Conservation (phyloP, 2,888 invertebrate genomes). For the Anaspis maculata region DNA sequence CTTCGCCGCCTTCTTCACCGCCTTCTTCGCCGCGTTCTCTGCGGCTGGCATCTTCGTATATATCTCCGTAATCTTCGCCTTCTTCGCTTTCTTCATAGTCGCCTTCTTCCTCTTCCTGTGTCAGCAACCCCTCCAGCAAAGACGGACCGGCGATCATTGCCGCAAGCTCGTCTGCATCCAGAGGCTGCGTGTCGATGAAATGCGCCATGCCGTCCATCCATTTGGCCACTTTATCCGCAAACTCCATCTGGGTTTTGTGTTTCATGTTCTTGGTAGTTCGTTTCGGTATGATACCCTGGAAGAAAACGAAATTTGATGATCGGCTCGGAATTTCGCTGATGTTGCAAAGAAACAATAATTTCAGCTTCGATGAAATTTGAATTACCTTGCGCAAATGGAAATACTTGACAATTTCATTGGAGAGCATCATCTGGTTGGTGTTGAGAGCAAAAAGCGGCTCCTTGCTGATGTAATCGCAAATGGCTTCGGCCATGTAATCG, state of each 20-base stretch:
- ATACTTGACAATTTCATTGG: too few species aligned
- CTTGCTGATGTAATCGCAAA: conserved; percentile 26
- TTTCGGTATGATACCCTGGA: conserved; percentile 22
- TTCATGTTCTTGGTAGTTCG: conserved; percentile 23
- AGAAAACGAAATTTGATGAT: too few species aligned
- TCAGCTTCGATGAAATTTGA: too few species aligned
- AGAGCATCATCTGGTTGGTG: conserved; percentile 30
- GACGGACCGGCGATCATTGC: conserved; percentile 23
- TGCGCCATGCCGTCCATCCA: conserved; percentile 32
- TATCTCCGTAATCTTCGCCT: neutral
- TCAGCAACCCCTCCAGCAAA: conserved; percentile 7
- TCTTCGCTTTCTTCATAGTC: too few species aligned
- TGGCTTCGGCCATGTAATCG: conserved; percentile 16
- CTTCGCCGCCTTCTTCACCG: neutral
- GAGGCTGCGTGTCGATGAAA: conserved; percentile 30
- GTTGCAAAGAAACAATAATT: too few species aligned
- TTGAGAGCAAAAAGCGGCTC: conserved; percentile 28
- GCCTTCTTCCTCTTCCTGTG: neutral
- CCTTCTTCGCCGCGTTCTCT: conserved; percentile 2
- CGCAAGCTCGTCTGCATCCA: conserved; percentile 29
- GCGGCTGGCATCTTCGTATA: neutral
- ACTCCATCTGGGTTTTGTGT: conserved; percentile 21
- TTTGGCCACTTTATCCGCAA: conserved; percentile 30
- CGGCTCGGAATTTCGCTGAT: too few species aligned
- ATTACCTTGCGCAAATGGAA: too few species aligned